Conservation (phyloP, 2,797 vertebrate species). For the Odontamblyopus rebecca region DNA sequence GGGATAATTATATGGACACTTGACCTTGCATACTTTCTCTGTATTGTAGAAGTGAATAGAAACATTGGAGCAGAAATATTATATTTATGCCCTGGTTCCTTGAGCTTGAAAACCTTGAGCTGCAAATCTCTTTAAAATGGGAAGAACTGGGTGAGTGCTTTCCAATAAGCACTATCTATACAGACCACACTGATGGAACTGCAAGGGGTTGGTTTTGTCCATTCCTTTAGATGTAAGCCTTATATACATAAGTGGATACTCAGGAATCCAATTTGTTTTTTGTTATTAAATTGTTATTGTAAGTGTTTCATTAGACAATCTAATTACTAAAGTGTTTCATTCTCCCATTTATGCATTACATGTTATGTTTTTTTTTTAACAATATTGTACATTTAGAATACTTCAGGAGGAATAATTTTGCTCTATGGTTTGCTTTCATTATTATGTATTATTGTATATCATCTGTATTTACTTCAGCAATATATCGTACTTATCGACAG, state of each 20-base stretch:
- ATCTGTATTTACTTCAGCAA: no score
- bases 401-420: no score
- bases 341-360: no score
- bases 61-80: conserved; percentile 2
- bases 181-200: conserved; percentile 56
- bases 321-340: no score
- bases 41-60: not conserved
- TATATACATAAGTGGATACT: not conserved
- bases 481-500: no score
- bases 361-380: no score
- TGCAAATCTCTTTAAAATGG: conserved; percentile 42
- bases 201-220: conserved; percentile 38
- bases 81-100: conserved; percentile 27
- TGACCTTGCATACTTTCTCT: not conserved
- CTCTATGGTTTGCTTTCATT: no score
- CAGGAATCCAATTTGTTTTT: no score
- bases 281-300: no score
- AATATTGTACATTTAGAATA: no score
- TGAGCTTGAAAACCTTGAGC: conserved; percentile 30
- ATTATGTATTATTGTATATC: no score
- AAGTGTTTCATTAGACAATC: no score
- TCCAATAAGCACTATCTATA: conserved; percentile 55
- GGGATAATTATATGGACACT: not conserved
- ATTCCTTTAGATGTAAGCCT: not conserved
- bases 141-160: conserved; percentile 49